These are phyloP conservation scores for Acronicta aceris DNA, from an alignment of 2,888 invertebrate species.

Conservation along the genomic window DNA sequence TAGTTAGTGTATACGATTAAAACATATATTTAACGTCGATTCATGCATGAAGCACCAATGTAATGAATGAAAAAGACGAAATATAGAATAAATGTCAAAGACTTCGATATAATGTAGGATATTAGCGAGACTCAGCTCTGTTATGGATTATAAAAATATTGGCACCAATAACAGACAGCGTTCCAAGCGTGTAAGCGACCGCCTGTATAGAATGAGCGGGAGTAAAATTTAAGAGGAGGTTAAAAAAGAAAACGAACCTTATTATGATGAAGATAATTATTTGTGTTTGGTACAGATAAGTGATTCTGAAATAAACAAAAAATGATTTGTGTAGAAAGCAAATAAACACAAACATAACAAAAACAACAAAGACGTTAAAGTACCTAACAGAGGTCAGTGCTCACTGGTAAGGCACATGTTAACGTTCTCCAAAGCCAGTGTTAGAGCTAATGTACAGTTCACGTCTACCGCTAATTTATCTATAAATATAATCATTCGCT, in stretches of 20 bases:
- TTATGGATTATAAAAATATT: constrained; percentile 49
- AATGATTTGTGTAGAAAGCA: constrained; percentile 88
- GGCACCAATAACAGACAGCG: constrained; percentile 61
- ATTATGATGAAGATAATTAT: constrained; percentile 94
- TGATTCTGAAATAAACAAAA: constrained; percentile 95
- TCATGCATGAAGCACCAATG: constrained; percentile 65
- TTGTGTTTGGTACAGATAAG: constrained; percentile 96
- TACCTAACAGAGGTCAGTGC: constrained; percentile 52
- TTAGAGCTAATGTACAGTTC: constrained; percentile 56
- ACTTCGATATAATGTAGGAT: constrained; percentile 37
- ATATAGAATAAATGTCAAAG: constrained; percentile 44
- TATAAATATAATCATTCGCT: constrained; percentile 25
- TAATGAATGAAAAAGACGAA: constrained; percentile 47
- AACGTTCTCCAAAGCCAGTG: constrained; percentile 59
- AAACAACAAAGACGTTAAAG: constrained; percentile 78
- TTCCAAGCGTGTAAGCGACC: constrained; percentile 78
- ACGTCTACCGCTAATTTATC: constrained; percentile 30
- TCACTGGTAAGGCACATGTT: constrained; percentile 51
- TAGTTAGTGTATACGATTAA: constrained; percentile 41
- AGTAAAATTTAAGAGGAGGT: constrained; percentile 78
- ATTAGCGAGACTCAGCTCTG: constrained; percentile 49
- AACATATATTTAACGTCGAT: constrained; percentile 45
- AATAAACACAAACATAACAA: constrained; percentile 87
- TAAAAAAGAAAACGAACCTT: constrained; percentile 91
- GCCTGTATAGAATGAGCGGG: constrained; percentile 70